Conservation (phyloP, 2,888 invertebrate genomes). For the Adelognathus sp. region DNA sequence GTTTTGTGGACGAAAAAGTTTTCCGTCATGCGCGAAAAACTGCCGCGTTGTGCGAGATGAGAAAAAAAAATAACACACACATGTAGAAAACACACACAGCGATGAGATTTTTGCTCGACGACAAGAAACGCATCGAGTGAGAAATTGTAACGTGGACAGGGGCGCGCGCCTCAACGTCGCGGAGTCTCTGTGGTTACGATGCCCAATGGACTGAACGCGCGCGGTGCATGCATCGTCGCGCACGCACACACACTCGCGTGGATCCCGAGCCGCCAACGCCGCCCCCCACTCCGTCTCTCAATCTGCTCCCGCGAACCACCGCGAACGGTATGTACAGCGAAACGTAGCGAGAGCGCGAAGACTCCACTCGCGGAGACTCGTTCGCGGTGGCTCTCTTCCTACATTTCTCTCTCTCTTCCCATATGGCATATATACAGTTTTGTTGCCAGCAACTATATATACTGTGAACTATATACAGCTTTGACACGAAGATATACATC, state of each 20-base stretch:
- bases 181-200: too few relatives aligned
- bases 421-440: not conserved
- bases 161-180: constrained; percentile 43
- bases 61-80: constrained; percentile 42
- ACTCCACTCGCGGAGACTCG: not conserved
- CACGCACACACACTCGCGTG: constrained; percentile 60
- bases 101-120: constrained; percentile 23
- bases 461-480: not conserved
- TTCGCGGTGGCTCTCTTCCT: too few relatives aligned
- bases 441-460: not conserved
- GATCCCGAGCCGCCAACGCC: not conserved
- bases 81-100: too few relatives aligned
- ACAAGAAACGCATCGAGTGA: constrained; percentile 60
- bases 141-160: constrained; percentile 69
- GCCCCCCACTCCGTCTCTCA: not conserved
- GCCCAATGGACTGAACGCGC: constrained; percentile 67
- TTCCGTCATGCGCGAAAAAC: not conserved
- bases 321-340: too few relatives aligned
- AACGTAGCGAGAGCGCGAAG: too few relatives aligned
- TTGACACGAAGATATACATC: constrained; percentile 4
- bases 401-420: not conserved
- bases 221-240: constrained; percentile 58
- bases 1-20: too few relatives aligned
- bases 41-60: not conserved
- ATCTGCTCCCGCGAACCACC: too few relatives aligned